Conservation (phyloP, 2,888 invertebrate species). For the Apodemia hepburni region DNA sequence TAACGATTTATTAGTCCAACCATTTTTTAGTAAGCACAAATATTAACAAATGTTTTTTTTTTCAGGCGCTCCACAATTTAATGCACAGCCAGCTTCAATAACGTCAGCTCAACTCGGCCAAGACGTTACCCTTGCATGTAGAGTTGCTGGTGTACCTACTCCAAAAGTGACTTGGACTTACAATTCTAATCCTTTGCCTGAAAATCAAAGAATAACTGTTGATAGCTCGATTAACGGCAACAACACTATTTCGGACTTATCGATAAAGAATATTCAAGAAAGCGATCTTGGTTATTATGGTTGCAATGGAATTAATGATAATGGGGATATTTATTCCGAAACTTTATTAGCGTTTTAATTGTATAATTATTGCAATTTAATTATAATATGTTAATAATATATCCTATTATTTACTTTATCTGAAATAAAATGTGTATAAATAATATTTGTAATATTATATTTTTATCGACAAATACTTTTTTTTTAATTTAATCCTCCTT, state of each 20-base stretch:
- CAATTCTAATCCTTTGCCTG: constrained; percentile 44
- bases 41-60: background rate
- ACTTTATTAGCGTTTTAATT: constrained; percentile 25
- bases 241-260: constrained; percentile 39
- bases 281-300: constrained; percentile 58
- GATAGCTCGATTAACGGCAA: constrained; percentile 23
- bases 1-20: too few species aligned
- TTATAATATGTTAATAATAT: background rate
- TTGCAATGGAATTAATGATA: constrained; percentile 47
- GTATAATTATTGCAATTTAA: background rate
- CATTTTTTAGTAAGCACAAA: too few species aligned
- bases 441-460: too few species aligned
- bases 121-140: constrained; percentile 50
- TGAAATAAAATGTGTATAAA: too few species aligned
- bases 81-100: constrained; percentile 39
- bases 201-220: constrained; percentile 33
- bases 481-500: too few species aligned
- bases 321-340: constrained; percentile 50
- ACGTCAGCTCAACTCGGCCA: constrained; percentile 40
- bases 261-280: constrained; percentile 45
- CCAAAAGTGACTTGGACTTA: constrained; percentile 46
- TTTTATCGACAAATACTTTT: too few species aligned
- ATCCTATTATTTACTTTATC: background rate
- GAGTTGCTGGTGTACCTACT: constrained; percentile 43
- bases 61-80: constrained; percentile 50